phyloP scores from a whole-genome alignment of 30 jellyfish, hydroid and myxozoan genomes.

The Turritopsis dohrnii region DNA sequence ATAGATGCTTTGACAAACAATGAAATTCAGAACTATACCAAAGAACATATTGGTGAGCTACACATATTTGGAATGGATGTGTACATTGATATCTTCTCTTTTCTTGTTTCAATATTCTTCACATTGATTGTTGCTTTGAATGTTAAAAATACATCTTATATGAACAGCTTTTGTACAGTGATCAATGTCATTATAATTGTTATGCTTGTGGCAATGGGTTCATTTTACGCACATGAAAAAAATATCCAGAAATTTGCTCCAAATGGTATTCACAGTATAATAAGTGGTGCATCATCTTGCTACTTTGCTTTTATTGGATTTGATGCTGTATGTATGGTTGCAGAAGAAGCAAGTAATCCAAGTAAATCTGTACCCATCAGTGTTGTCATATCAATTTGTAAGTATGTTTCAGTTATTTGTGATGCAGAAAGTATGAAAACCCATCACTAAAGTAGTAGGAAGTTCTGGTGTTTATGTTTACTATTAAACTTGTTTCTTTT shows the following conservation, averaged over 20 bases:
- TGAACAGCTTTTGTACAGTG: slow-evolving; percentile 73
- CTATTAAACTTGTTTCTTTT: background rate
- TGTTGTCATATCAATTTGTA: slow-evolving; percentile 61
- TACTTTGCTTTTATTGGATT: slow-evolving; percentile 87
- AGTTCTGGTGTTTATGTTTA: background rate
- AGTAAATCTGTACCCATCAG: slow-evolving; percentile 74
- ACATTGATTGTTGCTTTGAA: slow-evolving; percentile 54
- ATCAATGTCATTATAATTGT: slow-evolving; percentile 54
- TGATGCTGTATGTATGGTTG: slow-evolving; percentile 69
- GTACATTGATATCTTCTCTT: slow-evolving; percentile 52
- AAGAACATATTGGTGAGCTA: slow-evolving; percentile 35
- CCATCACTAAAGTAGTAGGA: no score
- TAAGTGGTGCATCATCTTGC: slow-evolving; percentile 88
- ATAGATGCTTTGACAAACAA: slow-evolving; percentile 58
- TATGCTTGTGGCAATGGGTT: slow-evolving; percentile 79
- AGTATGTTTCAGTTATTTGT: slow-evolving; percentile 26
- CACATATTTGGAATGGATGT: slow-evolving; percentile 41
- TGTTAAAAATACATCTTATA: slow-evolving; percentile 56
- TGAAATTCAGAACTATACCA: slow-evolving; percentile 35
- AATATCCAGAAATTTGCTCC: slow-evolving; percentile 67
- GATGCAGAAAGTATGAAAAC: no score
- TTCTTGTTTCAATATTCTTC: slow-evolving; percentile 24
- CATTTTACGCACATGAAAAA: slow-evolving; percentile 44
- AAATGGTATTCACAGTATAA: slow-evolving; percentile 49
- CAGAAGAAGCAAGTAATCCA: slow-evolving; percentile 81